phyloP scores from a whole-genome alignment of 2,888 invertebrate genomes.

The Achlya flavicornis region DNA sequence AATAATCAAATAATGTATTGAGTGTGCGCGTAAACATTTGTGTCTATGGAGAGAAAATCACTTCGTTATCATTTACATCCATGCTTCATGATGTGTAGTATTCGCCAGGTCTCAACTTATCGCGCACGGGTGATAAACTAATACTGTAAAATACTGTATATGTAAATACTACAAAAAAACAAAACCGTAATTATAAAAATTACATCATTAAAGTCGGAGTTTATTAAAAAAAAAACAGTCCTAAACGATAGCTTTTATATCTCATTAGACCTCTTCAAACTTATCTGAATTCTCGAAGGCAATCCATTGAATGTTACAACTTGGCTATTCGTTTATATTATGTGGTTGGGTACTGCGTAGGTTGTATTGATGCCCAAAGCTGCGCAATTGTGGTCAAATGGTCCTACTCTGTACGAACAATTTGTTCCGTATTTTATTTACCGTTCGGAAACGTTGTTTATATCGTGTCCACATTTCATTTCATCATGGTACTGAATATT shows the following conservation, averaged over 20 bases:
- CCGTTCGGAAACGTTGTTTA: conserved; percentile 9
- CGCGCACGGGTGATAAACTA: too few species aligned
- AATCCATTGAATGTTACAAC: neutral
- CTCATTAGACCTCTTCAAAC: neutral
- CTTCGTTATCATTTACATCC: too few species aligned
- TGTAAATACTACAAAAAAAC: too few species aligned
- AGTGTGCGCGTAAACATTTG: neutral
- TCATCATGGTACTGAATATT: conserved; percentile 6
- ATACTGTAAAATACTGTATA: too few species aligned
- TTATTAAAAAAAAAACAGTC: too few species aligned
- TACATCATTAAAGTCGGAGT: too few species aligned
- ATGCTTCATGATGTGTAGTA: too few species aligned
- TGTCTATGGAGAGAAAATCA: neutral
- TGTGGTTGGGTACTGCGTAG: neutral
- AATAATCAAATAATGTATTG: neutral
- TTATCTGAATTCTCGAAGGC: neutral
- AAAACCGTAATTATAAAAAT: too few species aligned
- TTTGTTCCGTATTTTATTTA: conserved; percentile 9
- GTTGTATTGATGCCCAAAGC: neutral
- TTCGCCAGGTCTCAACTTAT: too few species aligned
- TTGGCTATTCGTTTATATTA: neutral
- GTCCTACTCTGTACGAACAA: neutral
- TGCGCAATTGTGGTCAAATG: neutral
- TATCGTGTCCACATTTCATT: conserved; percentile 10
- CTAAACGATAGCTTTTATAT: too few species aligned